A percentile compares a stretch with the other conserved stretches of the same genome.
Conservation (phyloP, 1,140 invertebrate species). For the Contarinia nasturtii region DNA sequence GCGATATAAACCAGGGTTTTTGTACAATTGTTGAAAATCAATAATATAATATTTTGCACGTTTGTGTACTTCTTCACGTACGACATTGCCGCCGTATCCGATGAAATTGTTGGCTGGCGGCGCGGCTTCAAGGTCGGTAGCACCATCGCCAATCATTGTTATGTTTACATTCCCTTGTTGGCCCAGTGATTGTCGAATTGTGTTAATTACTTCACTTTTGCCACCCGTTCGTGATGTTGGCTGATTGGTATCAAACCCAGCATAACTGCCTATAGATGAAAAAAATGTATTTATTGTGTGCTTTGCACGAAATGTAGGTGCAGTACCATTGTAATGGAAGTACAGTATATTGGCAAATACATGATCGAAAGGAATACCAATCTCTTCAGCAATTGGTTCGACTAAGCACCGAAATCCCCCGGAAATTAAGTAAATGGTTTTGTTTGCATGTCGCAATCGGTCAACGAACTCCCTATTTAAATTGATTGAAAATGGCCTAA, state of each 20-base stretch:
- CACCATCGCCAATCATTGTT: too few species aligned
- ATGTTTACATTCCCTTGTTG: constrained; percentile 53
- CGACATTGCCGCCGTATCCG: constrained; percentile 88
- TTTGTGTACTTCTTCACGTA: constrained; percentile 64
- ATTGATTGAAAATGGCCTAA: too few species aligned
- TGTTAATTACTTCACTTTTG: too few species aligned
- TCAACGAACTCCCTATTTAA: constrained; percentile 60
- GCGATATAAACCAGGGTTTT: too few species aligned
- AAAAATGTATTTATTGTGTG: constrained; percentile 42
- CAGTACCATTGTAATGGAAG: constrained; percentile 71
- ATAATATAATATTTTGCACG: constrained; percentile 77
- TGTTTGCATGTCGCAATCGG: constrained; percentile 49
- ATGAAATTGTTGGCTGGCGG: constrained; percentile 86
- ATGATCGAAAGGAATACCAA: constrained; percentile 63
- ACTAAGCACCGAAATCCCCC: constrained; percentile 87
- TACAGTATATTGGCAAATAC: constrained; percentile 83
- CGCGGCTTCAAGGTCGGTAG: constrained; percentile 84
- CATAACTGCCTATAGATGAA: too few species aligned
- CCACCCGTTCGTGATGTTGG: constrained; percentile 72
- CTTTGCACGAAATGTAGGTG: too few species aligned
- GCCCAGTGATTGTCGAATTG: constrained; percentile 55
- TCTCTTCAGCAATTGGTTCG: constrained; percentile 57
- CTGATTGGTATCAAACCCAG: constrained; percentile 80
- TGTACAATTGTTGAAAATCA: constrained; percentile 74
- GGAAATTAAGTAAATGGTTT: constrained; percentile 78